Evolutionary conservation across 2,797 vertebrate species (phyloP).

Genomic region (Meda fulgida): DNA sequence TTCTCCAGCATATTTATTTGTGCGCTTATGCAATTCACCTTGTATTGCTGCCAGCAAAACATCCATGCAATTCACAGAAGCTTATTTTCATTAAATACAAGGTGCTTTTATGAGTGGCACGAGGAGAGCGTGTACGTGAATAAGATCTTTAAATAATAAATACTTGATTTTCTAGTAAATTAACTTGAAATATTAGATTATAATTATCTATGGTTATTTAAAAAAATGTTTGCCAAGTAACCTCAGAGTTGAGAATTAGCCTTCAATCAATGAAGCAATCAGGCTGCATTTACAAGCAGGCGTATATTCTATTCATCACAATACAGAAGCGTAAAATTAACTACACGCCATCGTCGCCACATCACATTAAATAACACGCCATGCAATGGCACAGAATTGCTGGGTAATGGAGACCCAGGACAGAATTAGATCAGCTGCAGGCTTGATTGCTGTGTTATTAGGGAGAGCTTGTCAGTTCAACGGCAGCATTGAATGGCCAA

Average conservation of each 20-base stretch:
- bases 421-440: conserved; percentile 54
- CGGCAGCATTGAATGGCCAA: conserved; percentile 68
- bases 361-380: conserved; percentile 45
- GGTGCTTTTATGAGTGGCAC: not conserved
- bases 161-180: not conserved
- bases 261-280: conserved; percentile 47
- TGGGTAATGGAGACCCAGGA: conserved; percentile 26
- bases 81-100: conserved; percentile 26
- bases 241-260: not conserved
- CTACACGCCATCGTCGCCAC: conserved; percentile 40
- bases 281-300: conserved; percentile 26
- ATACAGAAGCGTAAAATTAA: conserved; percentile 43
- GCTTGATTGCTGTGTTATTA: conserved; percentile 58
- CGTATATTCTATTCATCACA: conserved; percentile 34
- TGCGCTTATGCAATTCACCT: not conserved
- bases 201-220: not conserved
- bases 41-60: conserved; percentile 5
- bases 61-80: conserved; percentile 11
- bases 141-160: not conserved
- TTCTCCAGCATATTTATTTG: conserved; percentile 34
- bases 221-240: not conserved
- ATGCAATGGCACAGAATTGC: conserved; percentile 35
- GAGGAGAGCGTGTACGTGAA: not conserved
- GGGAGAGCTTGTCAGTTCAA: conserved; percentile 54
- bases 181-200: not conserved